Conservation (phyloP, 1,140 invertebrate species). For the Papilio polytes region DNA sequence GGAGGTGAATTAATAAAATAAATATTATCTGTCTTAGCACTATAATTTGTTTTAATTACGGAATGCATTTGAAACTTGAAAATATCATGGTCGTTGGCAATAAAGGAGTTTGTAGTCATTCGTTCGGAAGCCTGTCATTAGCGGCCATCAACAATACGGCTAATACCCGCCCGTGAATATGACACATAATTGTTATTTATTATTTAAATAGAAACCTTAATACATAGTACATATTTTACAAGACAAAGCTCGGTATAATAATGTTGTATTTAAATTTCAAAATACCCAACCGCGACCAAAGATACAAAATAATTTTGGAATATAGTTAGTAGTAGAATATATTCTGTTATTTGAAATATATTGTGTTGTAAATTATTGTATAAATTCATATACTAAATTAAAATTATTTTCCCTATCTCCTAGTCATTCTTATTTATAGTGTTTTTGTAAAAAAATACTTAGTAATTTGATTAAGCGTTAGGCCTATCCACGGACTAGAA, state of each 20-base stretch:
- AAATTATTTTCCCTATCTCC: too few relatives aligned
- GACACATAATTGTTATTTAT: slow-evolving; percentile 58
- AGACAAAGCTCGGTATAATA: background rate
- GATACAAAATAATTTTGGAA: background rate
- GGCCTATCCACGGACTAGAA: too few relatives aligned
- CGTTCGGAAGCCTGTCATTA: slow-evolving; percentile 56
- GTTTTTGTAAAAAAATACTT: too few relatives aligned
- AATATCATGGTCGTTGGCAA: slow-evolving; percentile 40
- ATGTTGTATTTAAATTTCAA: background rate
- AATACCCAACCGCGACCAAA: background rate
- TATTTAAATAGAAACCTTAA: slow-evolving; percentile 47
- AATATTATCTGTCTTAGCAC: background rate
- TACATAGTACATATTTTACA: background rate
- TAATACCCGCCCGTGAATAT: slow-evolving; percentile 44
- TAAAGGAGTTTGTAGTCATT: slow-evolving; percentile 45
- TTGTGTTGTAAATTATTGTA: too few relatives aligned
- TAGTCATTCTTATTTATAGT: too few relatives aligned
- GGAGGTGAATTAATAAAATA: slow-evolving; percentile 29
- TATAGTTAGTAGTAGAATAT: too few relatives aligned
- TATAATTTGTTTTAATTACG: slow-evolving; percentile 43
- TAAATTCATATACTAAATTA: too few relatives aligned
- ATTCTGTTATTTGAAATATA: too few relatives aligned
- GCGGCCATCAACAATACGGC: slow-evolving; percentile 57
- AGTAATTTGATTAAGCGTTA: too few relatives aligned
- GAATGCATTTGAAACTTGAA: slow-evolving; percentile 45